Percentiles rank a stretch among this genome's conserved stretches.
These are phyloP conservation scores for Arbacia lixula DNA, from an alignment of 53 echinoderm and acorn worm genomes.

Conservation along the genomic window DNA sequence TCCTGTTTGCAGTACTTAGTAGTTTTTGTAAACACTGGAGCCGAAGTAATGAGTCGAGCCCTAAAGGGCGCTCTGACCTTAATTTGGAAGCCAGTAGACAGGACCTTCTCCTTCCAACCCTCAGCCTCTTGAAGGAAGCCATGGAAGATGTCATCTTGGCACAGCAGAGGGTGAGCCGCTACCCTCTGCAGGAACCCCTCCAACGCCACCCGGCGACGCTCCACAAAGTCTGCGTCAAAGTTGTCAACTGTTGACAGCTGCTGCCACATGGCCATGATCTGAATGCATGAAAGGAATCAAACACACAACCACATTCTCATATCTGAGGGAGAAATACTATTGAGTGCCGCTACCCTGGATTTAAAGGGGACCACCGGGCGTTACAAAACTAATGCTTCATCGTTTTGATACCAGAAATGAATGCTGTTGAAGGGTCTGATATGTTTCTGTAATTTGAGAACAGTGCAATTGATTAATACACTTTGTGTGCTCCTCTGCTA, in stretches of 20 bases:
- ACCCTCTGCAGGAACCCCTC: slow-evolving; percentile 93
- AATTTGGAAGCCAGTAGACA: slow-evolving; percentile 91
- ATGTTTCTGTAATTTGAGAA: too few species aligned
- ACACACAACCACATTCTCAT: background rate
- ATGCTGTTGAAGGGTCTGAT: too few species aligned
- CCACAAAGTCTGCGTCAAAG: slow-evolving; percentile 97
- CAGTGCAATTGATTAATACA: too few species aligned
- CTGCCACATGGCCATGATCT: slow-evolving; percentile 98
- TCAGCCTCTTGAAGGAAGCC: slow-evolving; percentile 92
- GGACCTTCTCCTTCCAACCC: slow-evolving; percentile 84
- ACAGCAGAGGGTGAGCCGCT: slow-evolving; percentile 78
- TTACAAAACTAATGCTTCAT: too few species aligned
- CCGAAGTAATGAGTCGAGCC: too few species aligned
- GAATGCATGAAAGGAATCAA: background rate
- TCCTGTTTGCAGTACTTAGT: too few species aligned
- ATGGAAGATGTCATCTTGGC: slow-evolving; percentile 82
- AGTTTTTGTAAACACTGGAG: too few species aligned
- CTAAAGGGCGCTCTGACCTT: slow-evolving; percentile 64
- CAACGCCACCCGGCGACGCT: slow-evolving; percentile 83
- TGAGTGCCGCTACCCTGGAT: too few species aligned
- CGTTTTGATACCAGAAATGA: too few species aligned
- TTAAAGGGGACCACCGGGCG: too few species aligned
- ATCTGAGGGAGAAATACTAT: too few species aligned
- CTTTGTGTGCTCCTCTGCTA: too few species aligned
- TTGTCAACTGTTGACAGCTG: slow-evolving; percentile 96